These are phyloP conservation scores for Dolichoris vasculosae DNA, from an alignment of 1,140 invertebrate genomes.

Conservation along the genomic window DNA sequence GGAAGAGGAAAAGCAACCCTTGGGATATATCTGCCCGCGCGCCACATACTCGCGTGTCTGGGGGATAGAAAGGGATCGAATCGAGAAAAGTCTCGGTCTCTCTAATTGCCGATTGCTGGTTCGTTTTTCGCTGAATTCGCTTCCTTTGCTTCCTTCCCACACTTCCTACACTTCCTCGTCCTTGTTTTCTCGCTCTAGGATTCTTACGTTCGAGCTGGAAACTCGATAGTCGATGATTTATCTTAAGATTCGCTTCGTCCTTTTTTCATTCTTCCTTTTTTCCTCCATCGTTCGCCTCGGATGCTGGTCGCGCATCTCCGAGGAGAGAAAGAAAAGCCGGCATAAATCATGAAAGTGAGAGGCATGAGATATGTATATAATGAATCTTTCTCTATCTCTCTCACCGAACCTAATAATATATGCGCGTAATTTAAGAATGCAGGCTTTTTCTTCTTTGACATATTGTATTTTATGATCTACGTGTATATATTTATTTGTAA, in stretches of 20 bases:
- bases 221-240: conserved; percentile 50
- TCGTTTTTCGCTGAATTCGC: conserved; percentile 45
- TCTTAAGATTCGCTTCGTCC: conserved; percentile 4
- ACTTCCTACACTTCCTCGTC: not conserved
- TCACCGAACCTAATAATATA: conserved; percentile 17
- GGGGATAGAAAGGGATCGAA: not conserved
- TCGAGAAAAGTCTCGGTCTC: not conserved
- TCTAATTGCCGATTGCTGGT: conserved; percentile 36
- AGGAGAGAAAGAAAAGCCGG: not conserved
- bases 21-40: conserved; percentile 4
- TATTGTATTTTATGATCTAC: conserved; percentile 19
- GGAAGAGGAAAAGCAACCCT: not conserved
- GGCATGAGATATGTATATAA: not conserved
- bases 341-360: conserved; percentile 36
- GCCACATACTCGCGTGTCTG: not conserved
- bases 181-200: not conserved
- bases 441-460: not conserved
- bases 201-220: not conserved
- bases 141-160: not conserved
- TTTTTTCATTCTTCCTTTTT: not conserved
- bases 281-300: not conserved
- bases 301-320: conserved; percentile 33
- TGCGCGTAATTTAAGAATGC: conserved; percentile 12
- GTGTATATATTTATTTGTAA: not conserved
- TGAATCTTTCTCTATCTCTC: not conserved